These are phyloP conservation scores for Drosophila tanythrix DNA, from an alignment of 2,888 invertebrate species.

Conservation along the genomic window DNA sequence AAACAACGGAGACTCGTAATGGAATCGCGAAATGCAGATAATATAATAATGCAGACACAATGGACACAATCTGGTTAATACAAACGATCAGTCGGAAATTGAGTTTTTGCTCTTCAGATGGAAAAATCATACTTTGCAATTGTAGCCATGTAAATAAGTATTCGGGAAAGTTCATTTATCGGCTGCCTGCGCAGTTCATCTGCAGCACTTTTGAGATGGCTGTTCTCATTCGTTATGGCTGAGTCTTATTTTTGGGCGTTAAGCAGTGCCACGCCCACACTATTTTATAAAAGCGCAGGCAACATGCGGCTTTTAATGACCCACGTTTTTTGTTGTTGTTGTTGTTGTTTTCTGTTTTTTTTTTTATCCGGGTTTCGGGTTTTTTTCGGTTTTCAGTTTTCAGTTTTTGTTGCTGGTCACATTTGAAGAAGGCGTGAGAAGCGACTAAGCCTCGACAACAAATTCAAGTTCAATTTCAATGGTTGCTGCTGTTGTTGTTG, in stretches of 20 bases:
- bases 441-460: slow-evolving; percentile 32
- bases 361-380: background rate
- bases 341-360: slow-evolving; percentile 10
- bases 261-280: slow-evolving; percentile 46
- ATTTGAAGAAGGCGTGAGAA: slow-evolving; percentile 61
- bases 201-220: background rate
- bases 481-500: slow-evolving; percentile 24
- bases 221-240: background rate
- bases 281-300: slow-evolving; percentile 24
- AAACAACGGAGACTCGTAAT: background rate
- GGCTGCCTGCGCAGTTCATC: background rate
- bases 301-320: slow-evolving; percentile 35
- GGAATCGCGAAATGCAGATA: background rate
- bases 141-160: background rate
- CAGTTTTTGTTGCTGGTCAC: slow-evolving; percentile 28
- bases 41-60: background rate
- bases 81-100: background rate
- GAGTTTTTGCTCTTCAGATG: background rate
- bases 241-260: slow-evolving; percentile 1
- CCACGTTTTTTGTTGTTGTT: slow-evolving; percentile 21
- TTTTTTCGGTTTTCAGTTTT: slow-evolving; percentile 2
- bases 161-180: background rate
- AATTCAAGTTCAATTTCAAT: slow-evolving; percentile 65
- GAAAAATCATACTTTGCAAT: background rate
- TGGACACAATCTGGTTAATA: background rate